phyloP scores from a whole-genome alignment of 2,113 vertebrate species.

The Anoplopoma fimbria region DNA sequence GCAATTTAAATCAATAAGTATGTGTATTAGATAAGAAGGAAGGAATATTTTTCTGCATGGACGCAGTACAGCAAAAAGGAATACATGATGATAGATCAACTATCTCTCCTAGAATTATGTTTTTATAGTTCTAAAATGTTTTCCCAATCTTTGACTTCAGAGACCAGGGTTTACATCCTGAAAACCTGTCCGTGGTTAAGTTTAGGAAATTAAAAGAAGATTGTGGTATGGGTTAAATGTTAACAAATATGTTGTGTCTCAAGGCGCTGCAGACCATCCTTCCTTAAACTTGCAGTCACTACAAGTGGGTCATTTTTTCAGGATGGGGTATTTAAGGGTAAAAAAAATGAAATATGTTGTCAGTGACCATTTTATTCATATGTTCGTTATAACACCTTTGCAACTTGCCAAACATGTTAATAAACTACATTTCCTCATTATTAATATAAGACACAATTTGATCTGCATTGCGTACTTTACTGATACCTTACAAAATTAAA shows the following conservation, averaged over 20 bases:
- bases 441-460: neutral
- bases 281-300: neutral
- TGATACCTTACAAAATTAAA: neutral
- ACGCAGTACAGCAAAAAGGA: neutral
- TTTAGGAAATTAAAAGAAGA: too few species aligned
- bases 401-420: neutral
- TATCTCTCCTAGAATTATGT: neutral
- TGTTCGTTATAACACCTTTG: neutral
- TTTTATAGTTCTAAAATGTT: conserved; percentile 16
- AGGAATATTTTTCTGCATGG: neutral
- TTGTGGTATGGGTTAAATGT: neutral
- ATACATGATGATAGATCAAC: neutral
- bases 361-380: neutral
- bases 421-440: neutral
- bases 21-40: neutral
- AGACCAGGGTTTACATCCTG: neutral
- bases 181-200: neutral
- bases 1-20: neutral
- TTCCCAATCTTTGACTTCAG: neutral
- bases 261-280: neutral
- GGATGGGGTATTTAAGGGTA: neutral
- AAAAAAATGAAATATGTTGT: neutral
- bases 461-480: neutral
- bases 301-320: neutral
- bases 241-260: neutral